Evolutionary conservation across 2,797 vertebrate genomes (phyloP).

Genomic region (Enteromius fasciolatus): DNA sequence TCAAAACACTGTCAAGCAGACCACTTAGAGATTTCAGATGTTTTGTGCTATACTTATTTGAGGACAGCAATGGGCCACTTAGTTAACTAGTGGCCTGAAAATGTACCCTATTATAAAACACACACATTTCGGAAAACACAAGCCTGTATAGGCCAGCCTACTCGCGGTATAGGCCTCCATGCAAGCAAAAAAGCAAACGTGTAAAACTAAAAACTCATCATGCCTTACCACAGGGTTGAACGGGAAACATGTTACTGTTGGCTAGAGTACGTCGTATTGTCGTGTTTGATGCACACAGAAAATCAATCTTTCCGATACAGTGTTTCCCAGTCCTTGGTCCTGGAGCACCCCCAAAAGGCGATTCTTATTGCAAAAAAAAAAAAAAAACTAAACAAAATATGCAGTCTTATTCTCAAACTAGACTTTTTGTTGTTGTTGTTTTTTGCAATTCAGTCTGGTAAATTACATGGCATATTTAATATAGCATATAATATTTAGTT

Average conservation of each 20-base stretch:
- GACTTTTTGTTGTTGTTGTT: not conserved
- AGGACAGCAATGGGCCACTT: not conserved
- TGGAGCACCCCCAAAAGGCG: conserved; percentile 18
- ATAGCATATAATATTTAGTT: no score
- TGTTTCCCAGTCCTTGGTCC: not conserved
- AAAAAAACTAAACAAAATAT: not conserved
- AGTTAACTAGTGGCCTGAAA: not conserved
- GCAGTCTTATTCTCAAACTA: not conserved
- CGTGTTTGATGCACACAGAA: not conserved
- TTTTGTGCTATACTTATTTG: not conserved
- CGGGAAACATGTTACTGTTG: not conserved
- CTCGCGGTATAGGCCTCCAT: not conserved
- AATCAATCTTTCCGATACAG: not conserved
- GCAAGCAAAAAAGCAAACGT: not conserved
- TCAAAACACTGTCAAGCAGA: not conserved
- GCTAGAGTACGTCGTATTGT: not conserved
- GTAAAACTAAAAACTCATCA: not conserved
- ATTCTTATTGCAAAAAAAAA: not conserved
- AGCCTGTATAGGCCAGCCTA: not conserved
- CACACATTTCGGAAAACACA: not conserved
- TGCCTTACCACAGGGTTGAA: not conserved
- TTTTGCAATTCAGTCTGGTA: not conserved
- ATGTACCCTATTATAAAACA: no score
- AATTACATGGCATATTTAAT: not conserved
- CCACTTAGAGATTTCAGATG: not conserved